Evolutionary conservation across 2,888 invertebrate species (phyloP).

Genomic region (Conus canariensis): DNA sequence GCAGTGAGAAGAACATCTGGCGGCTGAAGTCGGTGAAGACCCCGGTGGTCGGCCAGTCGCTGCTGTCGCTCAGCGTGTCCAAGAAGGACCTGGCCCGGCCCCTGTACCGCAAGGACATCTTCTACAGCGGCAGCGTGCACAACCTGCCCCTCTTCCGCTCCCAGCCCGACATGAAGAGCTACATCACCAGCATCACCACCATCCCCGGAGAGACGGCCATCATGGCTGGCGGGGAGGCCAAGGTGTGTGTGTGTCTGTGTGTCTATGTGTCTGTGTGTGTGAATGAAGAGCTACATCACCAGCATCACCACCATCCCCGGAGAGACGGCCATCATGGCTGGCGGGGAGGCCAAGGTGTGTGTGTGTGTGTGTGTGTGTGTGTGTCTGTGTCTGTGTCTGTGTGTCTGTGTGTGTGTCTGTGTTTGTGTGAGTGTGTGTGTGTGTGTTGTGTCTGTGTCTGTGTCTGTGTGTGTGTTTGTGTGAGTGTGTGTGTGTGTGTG

Average conservation of each 20-base stretch:
- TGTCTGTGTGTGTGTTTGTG: not conserved
- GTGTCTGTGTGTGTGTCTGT: not conserved
- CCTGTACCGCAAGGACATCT: slow-evolving; percentile 96
- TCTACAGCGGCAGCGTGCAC: slow-evolving; percentile 96
- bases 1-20: slow-evolving; percentile 45
- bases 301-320: slow-evolving; percentile 92
- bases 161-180: slow-evolving; percentile 93
- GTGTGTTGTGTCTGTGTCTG: not conserved
- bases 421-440: not conserved
- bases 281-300: slow-evolving; percentile 91
- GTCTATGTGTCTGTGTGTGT: too few relatives aligned
- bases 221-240: slow-evolving; percentile 25
- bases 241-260: slow-evolving; percentile 16
- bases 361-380: not conserved
- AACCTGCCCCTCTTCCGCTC: slow-evolving; percentile 92
- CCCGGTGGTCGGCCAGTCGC: not conserved
- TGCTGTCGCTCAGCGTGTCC: slow-evolving; percentile 51
- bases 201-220: slow-evolving; percentile 82
- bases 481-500: not conserved
- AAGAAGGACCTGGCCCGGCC: slow-evolving; percentile 83
- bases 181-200: slow-evolving; percentile 94
- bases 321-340: slow-evolving; percentile 48
- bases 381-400: not conserved
- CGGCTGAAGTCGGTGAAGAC: slow-evolving; percentile 77
- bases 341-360: slow-evolving; percentile 42